phyloP scores from a whole-genome alignment of 2,888 invertebrate genomes.

The Latrodectus elegans region DNA sequence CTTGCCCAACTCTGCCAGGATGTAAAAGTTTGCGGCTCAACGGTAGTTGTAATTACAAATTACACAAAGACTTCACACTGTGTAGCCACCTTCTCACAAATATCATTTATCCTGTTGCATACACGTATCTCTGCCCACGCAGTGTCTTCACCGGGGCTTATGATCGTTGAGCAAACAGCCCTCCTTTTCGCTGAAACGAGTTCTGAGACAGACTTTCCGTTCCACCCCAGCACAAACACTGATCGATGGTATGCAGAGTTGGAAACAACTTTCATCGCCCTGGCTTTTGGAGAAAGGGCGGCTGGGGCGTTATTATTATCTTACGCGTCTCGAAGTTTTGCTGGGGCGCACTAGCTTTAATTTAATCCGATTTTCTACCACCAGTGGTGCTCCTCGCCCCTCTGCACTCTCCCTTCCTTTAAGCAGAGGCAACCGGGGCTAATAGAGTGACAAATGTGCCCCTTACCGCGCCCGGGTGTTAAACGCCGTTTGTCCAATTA shows the following conservation, averaged over 20 bases:
- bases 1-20: background rate
- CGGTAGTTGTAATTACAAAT: background rate
- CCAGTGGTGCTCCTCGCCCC: background rate
- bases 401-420: background rate
- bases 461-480: conserved; percentile 20
- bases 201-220: background rate
- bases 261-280: background rate
- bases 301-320: conserved; percentile 13
- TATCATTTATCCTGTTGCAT: conserved; percentile 5
- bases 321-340: conserved; percentile 2
- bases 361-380: conserved; percentile 3
- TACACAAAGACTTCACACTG: background rate
- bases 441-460: conserved; percentile 37
- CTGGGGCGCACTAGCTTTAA: conserved; percentile 2
- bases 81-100: background rate
- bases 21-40: background rate
- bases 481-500: conserved; percentile 45
- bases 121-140: background rate
- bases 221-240: background rate
- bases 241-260: conserved; percentile 5
- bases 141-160: conserved; percentile 1
- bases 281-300: background rate
- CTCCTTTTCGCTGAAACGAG: background rate
- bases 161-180: background rate
- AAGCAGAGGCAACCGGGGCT: background rate